Evolutionary conservation across 2,888 invertebrate genomes (phyloP).

Genomic region (Crossocerus cetratus): DNA sequence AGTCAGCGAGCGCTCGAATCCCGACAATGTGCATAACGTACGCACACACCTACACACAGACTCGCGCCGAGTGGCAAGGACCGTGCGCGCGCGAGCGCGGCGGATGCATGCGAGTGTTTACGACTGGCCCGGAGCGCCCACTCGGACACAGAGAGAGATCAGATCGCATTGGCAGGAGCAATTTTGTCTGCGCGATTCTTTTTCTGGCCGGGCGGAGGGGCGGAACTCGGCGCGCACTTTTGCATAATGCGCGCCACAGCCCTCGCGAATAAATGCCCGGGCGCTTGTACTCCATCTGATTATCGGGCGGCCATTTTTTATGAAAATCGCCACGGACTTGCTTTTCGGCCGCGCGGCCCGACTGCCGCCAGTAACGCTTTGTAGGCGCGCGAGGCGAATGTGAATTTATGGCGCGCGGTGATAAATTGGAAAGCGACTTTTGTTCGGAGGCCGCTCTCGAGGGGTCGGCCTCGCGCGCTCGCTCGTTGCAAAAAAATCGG

Average conservation of each 20-base stretch:
- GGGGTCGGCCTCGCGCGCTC: not conserved
- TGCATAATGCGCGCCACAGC: slow-evolving; percentile 7
- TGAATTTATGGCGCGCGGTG: not conserved
- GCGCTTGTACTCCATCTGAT: not conserved
- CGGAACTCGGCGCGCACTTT: not conserved
- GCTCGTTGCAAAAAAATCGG: not conserved
- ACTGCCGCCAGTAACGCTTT: not conserved
- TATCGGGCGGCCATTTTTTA: not conserved
- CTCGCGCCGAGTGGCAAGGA: slow-evolving; percentile 11
- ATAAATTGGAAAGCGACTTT: slow-evolving; percentile 2
- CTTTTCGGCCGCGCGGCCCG: not conserved
- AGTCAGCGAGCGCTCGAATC: slow-evolving; percentile 47
- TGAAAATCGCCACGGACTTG: not conserved
- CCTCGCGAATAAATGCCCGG: slow-evolving; percentile 1
- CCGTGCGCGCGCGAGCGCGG: no score
- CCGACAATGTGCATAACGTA: slow-evolving; percentile 8
- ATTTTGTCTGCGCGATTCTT: slow-evolving; percentile 43
- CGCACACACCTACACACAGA: slow-evolving; percentile 8
- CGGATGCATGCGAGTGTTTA: slow-evolving; percentile 66
- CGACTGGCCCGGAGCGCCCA: slow-evolving; percentile 65
- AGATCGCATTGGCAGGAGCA: slow-evolving; percentile 55
- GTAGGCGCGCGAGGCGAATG: not conserved
- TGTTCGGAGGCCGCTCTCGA: not conserved
- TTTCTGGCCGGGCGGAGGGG: not conserved
- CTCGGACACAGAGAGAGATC: slow-evolving; percentile 60